Conservation (phyloP, 1,140 invertebrate species). For the Doryteuthis pealeii region DNA sequence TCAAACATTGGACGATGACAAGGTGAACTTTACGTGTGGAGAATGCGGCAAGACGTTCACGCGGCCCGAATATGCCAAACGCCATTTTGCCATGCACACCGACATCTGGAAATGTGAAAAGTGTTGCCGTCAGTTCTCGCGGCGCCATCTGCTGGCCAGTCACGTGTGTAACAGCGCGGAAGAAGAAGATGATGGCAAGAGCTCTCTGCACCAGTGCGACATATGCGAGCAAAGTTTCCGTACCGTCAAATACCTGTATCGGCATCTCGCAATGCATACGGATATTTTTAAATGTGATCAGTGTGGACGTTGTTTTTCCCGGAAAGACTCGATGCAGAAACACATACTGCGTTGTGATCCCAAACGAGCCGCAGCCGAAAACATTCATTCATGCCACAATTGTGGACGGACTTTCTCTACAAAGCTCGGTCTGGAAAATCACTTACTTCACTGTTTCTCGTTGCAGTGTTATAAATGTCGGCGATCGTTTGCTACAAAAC, state of each 20-base stretch:
- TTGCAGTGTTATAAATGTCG: constrained; percentile 45
- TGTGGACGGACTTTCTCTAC: constrained; percentile 46
- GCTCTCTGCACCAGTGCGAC: constrained; percentile 56
- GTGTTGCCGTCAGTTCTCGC: constrained; percentile 32
- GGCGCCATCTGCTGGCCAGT: constrained; percentile 24
- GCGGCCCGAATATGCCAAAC: constrained; percentile 25
- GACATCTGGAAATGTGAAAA: constrained; percentile 30
- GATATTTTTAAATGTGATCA: constrained; percentile 61
- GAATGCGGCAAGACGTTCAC: constrained; percentile 37
- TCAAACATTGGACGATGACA: constrained; percentile 17
- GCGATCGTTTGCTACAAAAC: constrained; percentile 43
- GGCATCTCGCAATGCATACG: constrained; percentile 64
- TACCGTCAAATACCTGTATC: constrained; percentile 59
- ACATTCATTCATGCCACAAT: constrained; percentile 42
- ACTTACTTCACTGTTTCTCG: constrained; percentile 39
- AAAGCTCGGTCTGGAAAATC: constrained; percentile 38
- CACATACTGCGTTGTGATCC: constrained; percentile 53
- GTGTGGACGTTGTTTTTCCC: constrained; percentile 49
- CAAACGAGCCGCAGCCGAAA: constrained; percentile 38
- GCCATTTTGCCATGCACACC: constrained; percentile 32
- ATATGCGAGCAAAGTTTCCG: constrained; percentile 64
- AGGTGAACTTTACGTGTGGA: constrained; percentile 28
- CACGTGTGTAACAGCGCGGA: constrained; percentile 19
- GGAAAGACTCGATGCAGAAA: constrained; percentile 51
- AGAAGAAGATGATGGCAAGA: neutral